These are phyloP conservation scores for Bilobella aurantiaca DNA, from an alignment of 1,140 invertebrate genomes.

Conservation along the genomic window DNA sequence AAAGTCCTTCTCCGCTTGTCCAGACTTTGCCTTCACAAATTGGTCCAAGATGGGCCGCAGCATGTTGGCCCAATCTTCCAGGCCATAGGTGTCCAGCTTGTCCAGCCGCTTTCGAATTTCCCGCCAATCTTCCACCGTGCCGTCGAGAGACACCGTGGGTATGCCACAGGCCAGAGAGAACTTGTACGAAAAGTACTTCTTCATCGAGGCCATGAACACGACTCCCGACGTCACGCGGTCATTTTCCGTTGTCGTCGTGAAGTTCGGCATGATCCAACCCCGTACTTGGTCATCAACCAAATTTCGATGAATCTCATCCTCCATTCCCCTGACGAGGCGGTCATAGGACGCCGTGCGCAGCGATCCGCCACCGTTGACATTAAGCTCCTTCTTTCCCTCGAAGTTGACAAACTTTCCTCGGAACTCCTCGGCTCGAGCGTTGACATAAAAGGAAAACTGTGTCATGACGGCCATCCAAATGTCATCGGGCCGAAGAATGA, in stretches of 20 bases:
- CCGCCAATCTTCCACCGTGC: slow-evolving; percentile 14
- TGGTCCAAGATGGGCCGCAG: slow-evolving; percentile 21
- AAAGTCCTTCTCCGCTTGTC: slow-evolving; percentile 16
- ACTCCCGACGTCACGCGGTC: slow-evolving; percentile 16
- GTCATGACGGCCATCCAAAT: slow-evolving; percentile 21
- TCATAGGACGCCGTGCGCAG: slow-evolving; percentile 5
- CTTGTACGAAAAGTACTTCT: slow-evolving; percentile 19
- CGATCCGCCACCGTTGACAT: background rate
- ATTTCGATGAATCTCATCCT: slow-evolving; percentile 10
- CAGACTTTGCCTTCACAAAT: slow-evolving; percentile 18
- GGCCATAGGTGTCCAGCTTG: slow-evolving; percentile 12
- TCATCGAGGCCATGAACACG: slow-evolving; percentile 21
- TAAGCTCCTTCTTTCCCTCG: slow-evolving; percentile 12
- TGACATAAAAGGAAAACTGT: slow-evolving; percentile 24
- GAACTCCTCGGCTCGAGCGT: slow-evolving; percentile 13
- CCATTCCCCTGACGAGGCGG: slow-evolving; percentile 1
- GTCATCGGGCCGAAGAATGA: slow-evolving; percentile 24
- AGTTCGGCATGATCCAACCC: slow-evolving; percentile 14
- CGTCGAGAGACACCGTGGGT: slow-evolving; percentile 20
- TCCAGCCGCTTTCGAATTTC: slow-evolving; percentile 11
- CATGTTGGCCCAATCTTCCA: slow-evolving; percentile 15
- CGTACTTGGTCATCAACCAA: slow-evolving; percentile 3
- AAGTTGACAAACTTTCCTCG: slow-evolving; percentile 19
- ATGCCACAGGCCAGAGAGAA: slow-evolving; percentile 14
- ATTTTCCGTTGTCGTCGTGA: slow-evolving; percentile 13